Evolutionary conservation across 2,888 invertebrate genomes (phyloP), one percentile per base, ranked within the genome.

Genomic region (Panopea generosa): DNA sequence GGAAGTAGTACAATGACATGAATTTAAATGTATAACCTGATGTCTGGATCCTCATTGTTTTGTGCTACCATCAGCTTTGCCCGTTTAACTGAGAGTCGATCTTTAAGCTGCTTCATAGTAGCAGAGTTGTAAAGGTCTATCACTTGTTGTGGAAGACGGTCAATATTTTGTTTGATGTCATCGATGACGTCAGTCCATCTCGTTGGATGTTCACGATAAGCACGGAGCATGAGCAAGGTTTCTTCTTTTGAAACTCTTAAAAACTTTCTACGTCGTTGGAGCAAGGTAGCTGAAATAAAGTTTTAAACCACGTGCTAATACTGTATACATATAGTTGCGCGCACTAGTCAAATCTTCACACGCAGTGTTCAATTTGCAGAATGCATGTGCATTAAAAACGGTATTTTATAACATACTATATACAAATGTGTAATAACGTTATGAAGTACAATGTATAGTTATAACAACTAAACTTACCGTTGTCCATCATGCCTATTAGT

Each of bases 171-270:
- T n/a, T 53, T 52, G 0, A 63, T 16, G 0, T 50, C 52, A 18
- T 40, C 52, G 2, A 63, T 0, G 24, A 63, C 20, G n/a, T 63
- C 38, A 38, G 24, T 11, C 53, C 43, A 63, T 14, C 18, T 52
- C n/a, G 40, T 26, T 3, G 53, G 52, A 43, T 63, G 63, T 6
- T 38, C 43, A 26, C 22, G 22, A 26, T 63, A 63, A 2, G 52
- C 33, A 16, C 63, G 22, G n/a, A 63, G 52, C 2, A 63, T 40
- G n/a, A 63, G 43, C 38, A 52, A 22, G 11, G n/a, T 52, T 18
- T 63, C 63, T 11, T 53, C 24, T n/a, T 53, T 63, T 7, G 6
- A 16, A 38, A 57, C 7, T 38, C 18, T 33, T 3, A 38, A 6
- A n/a, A 6, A 26, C 6, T 27, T 55, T 27, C 14, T 33, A 9